Evolutionary conservation across 2,797 vertebrate species (phyloP).

Genomic region (Enteromius paludinosus): DNA sequence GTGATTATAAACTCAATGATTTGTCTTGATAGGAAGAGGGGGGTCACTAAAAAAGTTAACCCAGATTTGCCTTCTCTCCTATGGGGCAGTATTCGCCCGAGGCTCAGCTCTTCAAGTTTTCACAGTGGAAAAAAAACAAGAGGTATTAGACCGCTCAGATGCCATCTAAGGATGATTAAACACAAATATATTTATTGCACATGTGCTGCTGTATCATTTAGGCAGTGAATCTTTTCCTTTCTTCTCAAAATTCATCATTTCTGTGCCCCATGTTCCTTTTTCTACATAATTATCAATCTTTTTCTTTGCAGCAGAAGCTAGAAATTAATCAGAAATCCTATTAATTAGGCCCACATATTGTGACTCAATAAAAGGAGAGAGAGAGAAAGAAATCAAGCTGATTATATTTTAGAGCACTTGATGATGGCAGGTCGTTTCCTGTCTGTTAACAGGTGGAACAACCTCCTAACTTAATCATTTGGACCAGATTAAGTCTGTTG

Average conservation of each 20-base stretch:
- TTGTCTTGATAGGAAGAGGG: constrained; percentile 31
- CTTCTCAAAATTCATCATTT: neutral
- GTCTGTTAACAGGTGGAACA: constrained; percentile 34
- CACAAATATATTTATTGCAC: neutral
- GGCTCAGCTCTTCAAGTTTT: constrained; percentile 19
- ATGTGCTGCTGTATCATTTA: constrained; percentile 22
- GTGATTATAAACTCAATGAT: constrained; percentile 33
- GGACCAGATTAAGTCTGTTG: constrained; percentile 21
- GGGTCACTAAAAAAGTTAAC: constrained; percentile 22
- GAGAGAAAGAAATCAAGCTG: constrained; percentile 11
- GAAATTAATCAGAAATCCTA: constrained; percentile 44
- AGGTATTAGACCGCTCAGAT: constrained; percentile 18
- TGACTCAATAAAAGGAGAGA: constrained; percentile 28
- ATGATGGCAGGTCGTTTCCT: constrained; percentile 39
- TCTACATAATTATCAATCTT: constrained; percentile 47
- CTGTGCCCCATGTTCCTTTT: constrained; percentile 29
- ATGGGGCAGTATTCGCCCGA: constrained; percentile 28
- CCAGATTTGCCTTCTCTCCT: constrained; percentile 24
- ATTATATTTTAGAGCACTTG: constrained; percentile 41
- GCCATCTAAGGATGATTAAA: constrained; percentile 7
- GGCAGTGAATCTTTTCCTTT: constrained; percentile 23
- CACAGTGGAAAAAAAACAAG: constrained; percentile 4
- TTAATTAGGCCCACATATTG: constrained; percentile 47
- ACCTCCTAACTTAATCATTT: constrained; percentile 44
- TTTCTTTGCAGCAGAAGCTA: constrained; percentile 19